These are phyloP conservation scores for Diplosoma virens DNA, from an alignment of 23 tunicate genomes.

Conservation along the genomic window DNA sequence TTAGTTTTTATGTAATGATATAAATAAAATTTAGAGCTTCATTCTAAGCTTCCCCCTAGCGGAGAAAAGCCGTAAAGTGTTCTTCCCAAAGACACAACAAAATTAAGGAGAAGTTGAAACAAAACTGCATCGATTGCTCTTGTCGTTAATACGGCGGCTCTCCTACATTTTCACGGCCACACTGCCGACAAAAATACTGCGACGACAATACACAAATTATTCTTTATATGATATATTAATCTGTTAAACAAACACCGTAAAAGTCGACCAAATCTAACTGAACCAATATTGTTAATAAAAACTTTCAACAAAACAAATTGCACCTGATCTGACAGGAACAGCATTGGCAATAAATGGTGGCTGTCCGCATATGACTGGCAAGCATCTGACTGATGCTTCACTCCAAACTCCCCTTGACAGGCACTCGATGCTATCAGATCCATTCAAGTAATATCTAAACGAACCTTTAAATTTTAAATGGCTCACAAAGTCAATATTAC, in stretches of 20 bases:
- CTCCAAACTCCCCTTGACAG: constrained; percentile 63
- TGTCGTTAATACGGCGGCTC: too few species aligned
- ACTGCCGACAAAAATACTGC: too few species aligned
- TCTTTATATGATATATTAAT: too few species aligned
- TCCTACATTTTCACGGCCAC: too few species aligned
- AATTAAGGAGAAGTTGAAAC: neutral
- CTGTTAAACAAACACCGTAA: too few species aligned
- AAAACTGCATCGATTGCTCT: neutral
- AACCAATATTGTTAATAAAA: too few species aligned
- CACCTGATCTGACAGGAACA: neutral
- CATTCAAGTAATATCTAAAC: constrained; percentile 12
- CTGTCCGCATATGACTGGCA: constrained; percentile 55
- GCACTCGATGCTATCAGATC: constrained; percentile 28
- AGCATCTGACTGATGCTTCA: constrained; percentile 24
- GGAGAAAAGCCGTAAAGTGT: too few species aligned
- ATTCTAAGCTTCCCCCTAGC: neutral
- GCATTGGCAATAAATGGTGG: constrained; percentile 58
- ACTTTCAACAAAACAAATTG: too few species aligned
- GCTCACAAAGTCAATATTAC: neutral
- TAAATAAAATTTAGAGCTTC: too few species aligned
- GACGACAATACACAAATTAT: too few species aligned
- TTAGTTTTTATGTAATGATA: neutral
- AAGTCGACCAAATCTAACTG: too few species aligned
- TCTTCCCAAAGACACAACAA: too few species aligned
- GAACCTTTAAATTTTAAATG: neutral